These are phyloP conservation scores for Tridacna crocea DNA, from an alignment of 2,888 invertebrate species.

Conservation along the genomic window DNA sequence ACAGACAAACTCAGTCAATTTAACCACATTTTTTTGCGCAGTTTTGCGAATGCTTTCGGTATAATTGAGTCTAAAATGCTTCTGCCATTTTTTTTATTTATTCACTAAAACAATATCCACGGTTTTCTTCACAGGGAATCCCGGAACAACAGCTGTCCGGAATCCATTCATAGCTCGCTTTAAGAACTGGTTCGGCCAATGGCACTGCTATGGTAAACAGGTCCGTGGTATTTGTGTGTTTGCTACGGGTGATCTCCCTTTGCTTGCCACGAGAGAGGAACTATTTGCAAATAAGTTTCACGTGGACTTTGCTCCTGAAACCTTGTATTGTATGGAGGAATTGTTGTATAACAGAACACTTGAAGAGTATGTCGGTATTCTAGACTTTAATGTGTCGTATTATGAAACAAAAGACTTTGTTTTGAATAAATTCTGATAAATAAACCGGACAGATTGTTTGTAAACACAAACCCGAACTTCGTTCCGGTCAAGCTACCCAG, in stretches of 20 bases:
- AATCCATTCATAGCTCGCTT: slow-evolving; percentile 77
- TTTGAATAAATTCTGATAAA: too few relatives aligned
- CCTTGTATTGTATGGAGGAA: slow-evolving; percentile 19
- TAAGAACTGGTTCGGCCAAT: slow-evolving; percentile 78
- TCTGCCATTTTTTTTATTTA: too few relatives aligned
- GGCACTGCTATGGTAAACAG: slow-evolving; percentile 72
- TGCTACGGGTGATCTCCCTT: slow-evolving; percentile 78
- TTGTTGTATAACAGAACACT: slow-evolving; percentile 14
- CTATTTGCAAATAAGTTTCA: slow-evolving; percentile 82
- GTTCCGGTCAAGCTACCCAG: too few relatives aligned
- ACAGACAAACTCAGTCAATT: too few relatives aligned
- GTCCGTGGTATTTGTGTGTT: slow-evolving; percentile 80
- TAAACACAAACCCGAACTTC: too few relatives aligned
- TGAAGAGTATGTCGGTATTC: slow-evolving; percentile 8
- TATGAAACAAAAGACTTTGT: neutral
- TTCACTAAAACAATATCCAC: neutral
- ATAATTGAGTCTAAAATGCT: too few relatives aligned
- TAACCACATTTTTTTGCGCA: too few relatives aligned
- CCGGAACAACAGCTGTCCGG: neutral
- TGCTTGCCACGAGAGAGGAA: slow-evolving; percentile 70
- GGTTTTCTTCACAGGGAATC: neutral
- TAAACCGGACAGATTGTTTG: too few relatives aligned
- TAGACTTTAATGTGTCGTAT: slow-evolving; percentile 11
- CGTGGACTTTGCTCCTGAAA: slow-evolving; percentile 65
- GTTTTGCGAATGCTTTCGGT: too few relatives aligned